Evolutionary conservation across 2,113 vertebrate species (phyloP).

Genomic region (Jaculus jaculus): DNA sequence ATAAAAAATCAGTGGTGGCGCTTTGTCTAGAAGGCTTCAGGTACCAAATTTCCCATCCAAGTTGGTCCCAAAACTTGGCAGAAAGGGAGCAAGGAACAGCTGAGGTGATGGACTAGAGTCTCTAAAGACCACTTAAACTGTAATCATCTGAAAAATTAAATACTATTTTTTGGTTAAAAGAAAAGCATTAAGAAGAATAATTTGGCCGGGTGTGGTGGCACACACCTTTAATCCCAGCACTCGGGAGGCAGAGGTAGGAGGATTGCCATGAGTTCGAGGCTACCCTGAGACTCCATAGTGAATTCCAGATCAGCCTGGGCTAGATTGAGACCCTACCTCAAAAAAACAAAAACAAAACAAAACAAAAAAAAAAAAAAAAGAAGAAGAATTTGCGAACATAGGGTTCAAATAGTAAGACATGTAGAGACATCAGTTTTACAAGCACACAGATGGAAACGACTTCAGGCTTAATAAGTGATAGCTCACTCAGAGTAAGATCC

Average conservation of each 20-base stretch:
- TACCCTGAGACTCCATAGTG: too few relatives aligned
- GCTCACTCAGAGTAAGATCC: background rate
- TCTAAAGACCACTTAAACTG: background rate
- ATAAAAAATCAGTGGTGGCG: background rate
- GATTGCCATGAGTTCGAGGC: too few relatives aligned
- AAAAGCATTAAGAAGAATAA: background rate
- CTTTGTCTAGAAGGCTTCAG: background rate
- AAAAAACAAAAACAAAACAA: too few relatives aligned
- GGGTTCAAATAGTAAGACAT: conserved; percentile 26
- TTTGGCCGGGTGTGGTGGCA: too few relatives aligned
- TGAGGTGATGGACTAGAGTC: background rate
- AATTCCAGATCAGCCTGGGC: too few relatives aligned
- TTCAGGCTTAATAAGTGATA: background rate
- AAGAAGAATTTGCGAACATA: conserved; percentile 9
- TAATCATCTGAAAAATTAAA: conserved; percentile 39
- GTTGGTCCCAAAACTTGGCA: background rate
- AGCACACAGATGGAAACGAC: background rate
- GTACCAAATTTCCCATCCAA: background rate
- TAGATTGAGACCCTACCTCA: too few relatives aligned
- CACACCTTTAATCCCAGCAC: too few relatives aligned
- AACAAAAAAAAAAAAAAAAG: too few relatives aligned
- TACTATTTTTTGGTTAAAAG: background rate
- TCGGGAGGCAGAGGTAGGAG: too few relatives aligned
- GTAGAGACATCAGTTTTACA: background rate
- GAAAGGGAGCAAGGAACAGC: background rate